phyloP scores from a whole-genome alignment of 2,113 vertebrate species.

The Zingel zingel region DNA sequence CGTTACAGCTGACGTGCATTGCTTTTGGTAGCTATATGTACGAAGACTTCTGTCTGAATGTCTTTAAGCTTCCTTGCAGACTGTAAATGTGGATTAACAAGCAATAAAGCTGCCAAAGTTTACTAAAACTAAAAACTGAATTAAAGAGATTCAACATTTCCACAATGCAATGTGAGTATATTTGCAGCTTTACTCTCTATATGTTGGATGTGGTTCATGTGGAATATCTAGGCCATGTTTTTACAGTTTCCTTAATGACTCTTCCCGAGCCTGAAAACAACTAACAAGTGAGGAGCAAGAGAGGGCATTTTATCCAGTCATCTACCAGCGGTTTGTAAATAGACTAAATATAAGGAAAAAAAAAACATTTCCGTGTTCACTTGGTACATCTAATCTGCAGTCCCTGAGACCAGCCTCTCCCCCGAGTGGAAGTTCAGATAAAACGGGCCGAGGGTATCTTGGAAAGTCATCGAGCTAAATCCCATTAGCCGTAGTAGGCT shows the following conservation, averaged over 20 bases:
- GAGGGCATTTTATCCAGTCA: conserved; percentile 41
- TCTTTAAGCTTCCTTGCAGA: no score
- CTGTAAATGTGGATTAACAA: neutral
- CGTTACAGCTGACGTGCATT: no score
- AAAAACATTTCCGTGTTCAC: no score
- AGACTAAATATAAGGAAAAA: neutral
- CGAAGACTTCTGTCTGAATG: no score
- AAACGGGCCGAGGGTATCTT: conserved; percentile 76
- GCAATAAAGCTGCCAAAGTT: no score
- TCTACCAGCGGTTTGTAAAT: conserved; percentile 66
- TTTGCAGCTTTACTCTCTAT: neutral
- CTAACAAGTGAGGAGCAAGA: neutral
- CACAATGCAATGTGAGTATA: neutral
- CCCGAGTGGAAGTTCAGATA: conserved; percentile 69
- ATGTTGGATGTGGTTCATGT: neutral
- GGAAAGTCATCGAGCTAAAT: conserved; percentile 78
- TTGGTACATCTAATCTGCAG: neutral
- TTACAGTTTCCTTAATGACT: conserved; percentile 42
- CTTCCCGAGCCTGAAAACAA: conserved; percentile 20
- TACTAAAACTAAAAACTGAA: neutral
- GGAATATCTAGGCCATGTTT: conserved; percentile 37
- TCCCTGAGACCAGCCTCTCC: conserved; percentile 24
- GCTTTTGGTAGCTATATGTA: no score
- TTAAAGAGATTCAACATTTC: neutral
- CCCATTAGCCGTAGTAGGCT: conserved; percentile 59